These are phyloP conservation scores for Ploceus nigricollis DNA, from an alignment of 2,113 vertebrate species.

Conservation along the genomic window DNA sequence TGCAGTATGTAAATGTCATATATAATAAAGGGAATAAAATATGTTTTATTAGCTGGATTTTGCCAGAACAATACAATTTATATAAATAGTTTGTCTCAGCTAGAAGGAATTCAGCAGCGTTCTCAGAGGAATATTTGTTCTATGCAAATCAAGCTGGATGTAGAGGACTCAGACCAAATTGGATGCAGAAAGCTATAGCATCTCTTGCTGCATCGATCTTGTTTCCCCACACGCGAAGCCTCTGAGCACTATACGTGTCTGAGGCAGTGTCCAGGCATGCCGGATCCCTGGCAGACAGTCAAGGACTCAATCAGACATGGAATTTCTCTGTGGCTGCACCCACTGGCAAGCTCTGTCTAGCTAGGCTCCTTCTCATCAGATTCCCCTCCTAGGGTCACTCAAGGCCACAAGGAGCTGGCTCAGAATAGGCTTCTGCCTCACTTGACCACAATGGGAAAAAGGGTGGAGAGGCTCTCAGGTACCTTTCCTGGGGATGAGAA, in stretches of 20 bases:
- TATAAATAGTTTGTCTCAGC: neutral
- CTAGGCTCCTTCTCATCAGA: neutral
- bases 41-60: neutral
- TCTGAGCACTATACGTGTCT: neutral
- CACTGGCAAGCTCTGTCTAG: conserved; percentile 6
- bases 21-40: neutral
- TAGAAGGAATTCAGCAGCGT: neutral
- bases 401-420: neutral
- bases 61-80: neutral
- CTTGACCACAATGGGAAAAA: neutral
- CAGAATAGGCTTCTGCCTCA: neutral
- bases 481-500: neutral
- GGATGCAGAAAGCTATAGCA: neutral
- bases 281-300: neutral
- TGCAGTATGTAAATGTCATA: neutral
- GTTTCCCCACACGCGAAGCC: neutral
- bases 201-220: neutral
- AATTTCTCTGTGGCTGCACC: conserved; percentile 29
- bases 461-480: neutral
- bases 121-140: neutral
- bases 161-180: neutral
- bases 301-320: neutral
- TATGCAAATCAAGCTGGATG: neutral
- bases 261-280: neutral
- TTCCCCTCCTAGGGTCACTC: neutral